Evolutionary conservation across 53 echinoderm and acorn worm species (phyloP), one percentile per base, ranked within the genome.

Genomic region (Apostichopus leukothele): DNA sequence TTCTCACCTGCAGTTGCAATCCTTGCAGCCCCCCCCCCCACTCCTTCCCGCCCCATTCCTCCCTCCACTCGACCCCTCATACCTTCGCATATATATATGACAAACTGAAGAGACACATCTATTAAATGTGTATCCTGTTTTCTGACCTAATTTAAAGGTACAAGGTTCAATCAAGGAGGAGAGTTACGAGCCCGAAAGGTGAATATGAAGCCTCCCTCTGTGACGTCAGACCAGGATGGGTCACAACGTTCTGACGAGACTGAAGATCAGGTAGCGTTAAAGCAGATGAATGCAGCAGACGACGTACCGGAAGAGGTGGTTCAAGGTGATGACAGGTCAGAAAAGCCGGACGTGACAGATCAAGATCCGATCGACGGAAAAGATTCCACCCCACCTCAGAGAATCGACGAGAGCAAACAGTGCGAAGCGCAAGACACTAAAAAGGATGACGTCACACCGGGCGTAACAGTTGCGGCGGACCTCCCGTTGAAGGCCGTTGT

Each of bases 151-250:
- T 68, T 68, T 68, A 5, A 68, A 68, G 68, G 68, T 68, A 68
- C 11, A 68, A 68, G 13, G 11, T n/a, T 16, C 19, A 14, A 13
- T 16, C 68, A 68, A n/a, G 14, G 68, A 61, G 39, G 39, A 61
- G 61, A 61, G 68, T n/a, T 68, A 68, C 68, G 59, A 80, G 18
- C 53, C 53, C 51, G 80, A 80, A 80, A 18, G 53, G 52, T 8
- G 1, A 57, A 55, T 9, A 80, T 80, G 80, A 80, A 80, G 55
- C 80, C 80, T 5, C 67, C 85, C 1, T 84, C 85, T n/a, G 66
- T 66, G 51, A 67, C 85, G 85, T 67, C 67, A 85, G 85, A 85
- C 18, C 57, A 60, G 50, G 23, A 85, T 51, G 85, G 63, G 23
- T 85, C 85, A 11, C 85, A 85, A 39, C 85, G 68, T 66, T 85